Evolutionary conservation across 2,797 vertebrate species (phyloP), one percentile per base, ranked within the genome.

Genomic region (Enteromius unitaeniatus): DNA sequence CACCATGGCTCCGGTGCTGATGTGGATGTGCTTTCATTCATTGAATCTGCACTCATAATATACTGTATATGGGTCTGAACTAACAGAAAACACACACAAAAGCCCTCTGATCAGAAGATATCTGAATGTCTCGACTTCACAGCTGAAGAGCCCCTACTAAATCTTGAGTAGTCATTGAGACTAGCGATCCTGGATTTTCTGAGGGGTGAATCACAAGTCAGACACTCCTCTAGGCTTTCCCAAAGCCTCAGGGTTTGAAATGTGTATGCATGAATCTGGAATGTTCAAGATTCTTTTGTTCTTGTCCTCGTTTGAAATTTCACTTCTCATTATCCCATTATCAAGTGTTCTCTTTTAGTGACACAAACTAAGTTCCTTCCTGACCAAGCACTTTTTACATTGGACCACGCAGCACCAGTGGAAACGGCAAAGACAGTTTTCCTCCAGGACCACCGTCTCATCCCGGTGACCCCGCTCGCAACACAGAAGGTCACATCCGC

Each of bases 401-500:
- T 99, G 97, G 80, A 99, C 98, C 31, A 99, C 96, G 0, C 98
- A 99, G 92, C 98, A 99, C 98, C 98, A 99, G 93, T 99, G 97
- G 92, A 99, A 99, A 85, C 97, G 96, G 89, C 98, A 99, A 69
- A 98, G 93, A 86, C 98, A 99, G 95, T 98, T 99, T 94, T 99
- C 98, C 93, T 99, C 97, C 15, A 98, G 90, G 88, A 97, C 95
- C 89, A 98, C 94, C 0, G 96, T 97, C 90, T 99, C 97, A 3
- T 98, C 96, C 68, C 95, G 93, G 92, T 97, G 95, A 79, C 98
- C 98, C 0, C 98, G 92, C 85, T 97, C 97, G 0, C 98, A 99
- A 93, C 98, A 99, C 86, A 99, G 91, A 92, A 99, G 92, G 89
- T 99, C 98, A 1, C 98, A 99, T 83, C 98, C 98, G 0, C 98